phyloP scores from a whole-genome alignment of 2,113 vertebrate genomes.

The Varanus komodoensis region DNA sequence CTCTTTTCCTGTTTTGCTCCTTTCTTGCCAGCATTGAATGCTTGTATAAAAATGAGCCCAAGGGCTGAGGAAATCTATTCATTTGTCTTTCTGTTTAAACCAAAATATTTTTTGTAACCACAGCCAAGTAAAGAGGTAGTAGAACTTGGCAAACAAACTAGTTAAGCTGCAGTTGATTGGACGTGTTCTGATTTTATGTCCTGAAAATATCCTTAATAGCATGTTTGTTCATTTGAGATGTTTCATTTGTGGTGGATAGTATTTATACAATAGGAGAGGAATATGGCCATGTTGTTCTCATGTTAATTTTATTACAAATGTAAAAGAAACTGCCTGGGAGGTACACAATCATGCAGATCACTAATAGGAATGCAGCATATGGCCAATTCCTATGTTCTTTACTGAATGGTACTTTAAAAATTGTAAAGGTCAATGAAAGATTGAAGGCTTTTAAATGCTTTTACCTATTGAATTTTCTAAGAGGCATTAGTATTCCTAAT shows the following conservation, averaged over 20 bases:
- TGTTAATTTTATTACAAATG: not conserved
- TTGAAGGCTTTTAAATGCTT: not conserved
- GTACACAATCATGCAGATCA: not conserved
- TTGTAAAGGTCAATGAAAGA: not conserved
- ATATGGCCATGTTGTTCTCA: not conserved
- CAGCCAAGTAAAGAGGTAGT: conserved; percentile 31
- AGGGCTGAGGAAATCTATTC: conserved; percentile 7
- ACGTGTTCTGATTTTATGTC: conserved; percentile 40
- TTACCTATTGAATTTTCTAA: not conserved
- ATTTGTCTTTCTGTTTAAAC: conserved; percentile 33
- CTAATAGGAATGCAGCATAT: not conserved
- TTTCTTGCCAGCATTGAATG: not conserved
- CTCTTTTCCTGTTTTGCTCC: not conserved
- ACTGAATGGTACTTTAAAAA: not conserved
- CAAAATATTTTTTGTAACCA: conserved; percentile 12
- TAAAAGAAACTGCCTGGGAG: not conserved
- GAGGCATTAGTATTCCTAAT: not conserved
- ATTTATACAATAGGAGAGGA: not conserved
- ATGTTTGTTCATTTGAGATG: not conserved
- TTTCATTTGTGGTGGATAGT: not conserved
- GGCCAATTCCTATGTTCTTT: not conserved
- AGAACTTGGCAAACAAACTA: conserved; percentile 17
- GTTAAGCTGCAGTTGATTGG: conserved; percentile 23
- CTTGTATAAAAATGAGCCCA: not conserved
- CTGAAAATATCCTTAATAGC: conserved; percentile 6